Conservation (phyloP, 2,113 vertebrate species). For the Cardinalis cardinalis region DNA sequence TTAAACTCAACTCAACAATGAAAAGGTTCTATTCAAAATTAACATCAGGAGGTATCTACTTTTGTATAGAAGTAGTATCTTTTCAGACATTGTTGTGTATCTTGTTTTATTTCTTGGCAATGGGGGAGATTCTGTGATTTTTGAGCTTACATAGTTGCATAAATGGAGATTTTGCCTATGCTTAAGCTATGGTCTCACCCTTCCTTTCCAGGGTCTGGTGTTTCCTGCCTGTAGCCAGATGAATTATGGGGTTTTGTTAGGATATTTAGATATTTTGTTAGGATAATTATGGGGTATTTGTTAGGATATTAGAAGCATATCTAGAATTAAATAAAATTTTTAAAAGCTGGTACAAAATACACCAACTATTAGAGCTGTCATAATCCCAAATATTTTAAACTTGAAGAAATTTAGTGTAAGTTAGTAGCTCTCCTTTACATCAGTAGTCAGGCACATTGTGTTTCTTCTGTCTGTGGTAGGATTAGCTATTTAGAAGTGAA, state of each 20-base stretch:
- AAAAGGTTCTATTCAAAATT: neutral
- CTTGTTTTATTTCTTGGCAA: neutral
- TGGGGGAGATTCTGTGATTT: neutral
- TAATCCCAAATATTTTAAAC: neutral
- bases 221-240: neutral
- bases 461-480: neutral
- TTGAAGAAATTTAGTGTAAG: neutral
- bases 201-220: neutral
- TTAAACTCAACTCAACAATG: neutral
- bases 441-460: neutral
- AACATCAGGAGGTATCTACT: neutral
- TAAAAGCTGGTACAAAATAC: neutral
- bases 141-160: neutral
- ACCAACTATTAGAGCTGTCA: neutral
- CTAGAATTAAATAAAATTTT: neutral
- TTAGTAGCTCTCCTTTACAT: neutral
- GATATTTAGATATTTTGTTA: neutral
- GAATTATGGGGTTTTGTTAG: neutral
- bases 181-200: neutral
- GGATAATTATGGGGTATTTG: neutral
- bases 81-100: neutral
- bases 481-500: neutral
- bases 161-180: neutral
- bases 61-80: neutral
- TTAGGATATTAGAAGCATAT: neutral